Evolutionary conservation across 2,888 invertebrate genomes (phyloP).

Genomic region (Cryptocephalus moraei): DNA sequence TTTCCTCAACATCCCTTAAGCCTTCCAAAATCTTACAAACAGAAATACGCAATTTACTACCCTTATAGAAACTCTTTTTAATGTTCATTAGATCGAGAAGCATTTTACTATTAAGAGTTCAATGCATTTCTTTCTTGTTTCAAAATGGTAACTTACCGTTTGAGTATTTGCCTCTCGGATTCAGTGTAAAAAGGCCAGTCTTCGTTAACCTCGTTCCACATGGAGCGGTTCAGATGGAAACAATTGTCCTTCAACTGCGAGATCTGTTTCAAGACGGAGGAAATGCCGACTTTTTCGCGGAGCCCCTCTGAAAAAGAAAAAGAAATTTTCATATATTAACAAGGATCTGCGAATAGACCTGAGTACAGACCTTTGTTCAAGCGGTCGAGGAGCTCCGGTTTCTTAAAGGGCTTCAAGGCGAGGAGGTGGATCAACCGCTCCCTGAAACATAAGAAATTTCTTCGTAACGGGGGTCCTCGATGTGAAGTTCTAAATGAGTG

Average conservation of each 20-base stretch:
- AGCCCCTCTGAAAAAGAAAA: conserved; percentile 60
- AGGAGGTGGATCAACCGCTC: conserved; percentile 91
- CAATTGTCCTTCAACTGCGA: conserved; percentile 79
- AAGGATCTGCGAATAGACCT: neutral
- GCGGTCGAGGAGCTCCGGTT: conserved; percentile 77
- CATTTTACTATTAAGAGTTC: too few relatives aligned
- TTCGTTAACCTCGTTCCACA: conserved; percentile 89
- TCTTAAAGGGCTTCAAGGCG: conserved; percentile 87
- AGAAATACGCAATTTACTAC: too few relatives aligned
- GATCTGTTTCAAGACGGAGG: conserved; percentile 69
- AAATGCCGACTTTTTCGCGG: conserved; percentile 67
- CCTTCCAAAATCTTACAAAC: too few relatives aligned
- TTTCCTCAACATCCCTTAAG: too few relatives aligned
- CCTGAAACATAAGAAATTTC: conserved; percentile 43
- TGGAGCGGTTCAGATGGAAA: conserved; percentile 74
- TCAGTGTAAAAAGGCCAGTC: conserved; percentile 93
- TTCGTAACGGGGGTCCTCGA: too few relatives aligned
- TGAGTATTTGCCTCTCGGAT: conserved; percentile 78
- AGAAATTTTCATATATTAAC: neutral
- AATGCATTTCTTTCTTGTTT: too few relatives aligned
- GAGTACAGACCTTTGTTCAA: conserved; percentile 62
- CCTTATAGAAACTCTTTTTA: too few relatives aligned
- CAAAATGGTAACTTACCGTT: conserved; percentile 49
- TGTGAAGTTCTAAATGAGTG: too few relatives aligned
- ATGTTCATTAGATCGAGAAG: too few relatives aligned